Evolutionary conservation across 2,888 invertebrate species (phyloP), one percentile per base, ranked within the genome.

Genomic region (Dermolepida albohirtum): DNA sequence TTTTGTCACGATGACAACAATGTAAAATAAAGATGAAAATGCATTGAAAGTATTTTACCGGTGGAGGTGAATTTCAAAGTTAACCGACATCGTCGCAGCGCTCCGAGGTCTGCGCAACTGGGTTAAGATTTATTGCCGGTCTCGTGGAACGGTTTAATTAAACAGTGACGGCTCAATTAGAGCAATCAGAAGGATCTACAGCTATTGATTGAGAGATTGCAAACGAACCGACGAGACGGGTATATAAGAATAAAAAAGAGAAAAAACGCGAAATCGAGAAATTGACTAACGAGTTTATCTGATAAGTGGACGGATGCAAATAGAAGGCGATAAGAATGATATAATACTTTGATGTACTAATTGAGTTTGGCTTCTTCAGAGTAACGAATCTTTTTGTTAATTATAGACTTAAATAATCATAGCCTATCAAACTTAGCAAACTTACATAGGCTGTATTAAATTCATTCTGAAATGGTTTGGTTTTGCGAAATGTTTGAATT

Each of bases 111-210:
- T 73, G 73, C 73, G 70, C 73, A 73, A 73, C 74, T 71, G 70
- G 72, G 67, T 66, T 44, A 74, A 76, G 77, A 78, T 78, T 78
- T 77, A 78, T 76, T 71, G 70, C 72, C 70, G 70, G 73, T 72
- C 69, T 71, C 74, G 74, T 71, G 74, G 72, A 73, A 75, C 75
- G 75, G 73, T 77, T 78, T 77, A 78, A 78, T 78, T 78, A 78
- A 78, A 78, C 77, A 74, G 73, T 74, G 77, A 77, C 77, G 74
- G 75, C 74, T 77, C 76, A 73, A 78, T 78, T 77, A 75, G 70
- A 72, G 73, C 69, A 65, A 68, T 67, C 67, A 67, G 50, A 64
- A 55, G 52, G 67, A 67, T 64, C 67, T 67, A 67, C 66, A 16
- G 66, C 49, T 59, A 66, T 66, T 57, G 66, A 66, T 66, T 50